Evolutionary conservation across 2,888 invertebrate genomes (phyloP), one percentile per base, ranked within the genome.

Genomic region (Halocaridina rubra): DNA sequence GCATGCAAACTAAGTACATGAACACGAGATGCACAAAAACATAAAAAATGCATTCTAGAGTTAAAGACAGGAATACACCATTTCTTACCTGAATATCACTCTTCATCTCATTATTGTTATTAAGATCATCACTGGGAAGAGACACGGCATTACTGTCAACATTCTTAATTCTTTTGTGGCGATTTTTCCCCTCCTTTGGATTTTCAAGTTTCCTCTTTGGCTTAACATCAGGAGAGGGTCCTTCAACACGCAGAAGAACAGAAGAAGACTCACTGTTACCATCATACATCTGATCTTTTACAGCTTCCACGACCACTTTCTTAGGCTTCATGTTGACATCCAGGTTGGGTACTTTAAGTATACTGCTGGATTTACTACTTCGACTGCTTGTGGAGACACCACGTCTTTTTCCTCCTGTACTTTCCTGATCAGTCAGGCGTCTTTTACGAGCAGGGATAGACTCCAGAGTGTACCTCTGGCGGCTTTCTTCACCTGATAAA

Each of bases 401-500:
- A 22, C 87, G 78, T 79, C 29, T 81, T 29, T 27, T 72, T 39
- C 46, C 57, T 13, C 33, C 39, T 10, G 76, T 16, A 71, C 78
- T 61, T 19, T 79, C 87, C 87, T 84, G 88, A 89, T 90, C 90
- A 79, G 88, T 85, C 64, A 90, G 81, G 75, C 90, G 88, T 87
- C 89, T 90, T 64, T 90, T 90, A 53, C 90, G 88, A 0, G 90
- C 89, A 81, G 89, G 89, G 2, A 91, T 86, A n/a, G 91, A 90
- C 80, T 90, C 91, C 29, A 91, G 78, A 19, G 78, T 27, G 61
- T 84, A 84, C 27, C 30, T 78, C 29, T 78, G 82, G 13, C 77
- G 71, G 39, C 78, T 84, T 90, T 80, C 89, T 89, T 80, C 90
- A 91, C 84, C 64, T 85, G 80, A n/a, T n/a, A n/a, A n/a, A n/a